Evolutionary conservation across 2,888 invertebrate species (phyloP).

Genomic region (Sacculina carcini): DNA sequence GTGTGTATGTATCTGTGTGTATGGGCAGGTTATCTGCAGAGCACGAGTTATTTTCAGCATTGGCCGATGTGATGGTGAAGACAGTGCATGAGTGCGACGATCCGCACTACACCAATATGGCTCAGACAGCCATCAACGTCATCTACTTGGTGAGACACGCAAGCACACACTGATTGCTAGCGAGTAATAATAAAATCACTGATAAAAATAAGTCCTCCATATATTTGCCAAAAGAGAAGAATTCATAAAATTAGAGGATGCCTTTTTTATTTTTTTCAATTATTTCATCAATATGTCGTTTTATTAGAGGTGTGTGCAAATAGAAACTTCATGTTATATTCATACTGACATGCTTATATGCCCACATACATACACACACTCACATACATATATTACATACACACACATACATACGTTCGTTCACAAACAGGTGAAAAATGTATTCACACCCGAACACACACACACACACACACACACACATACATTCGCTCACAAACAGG

Average conservation of each 20-base stretch:
- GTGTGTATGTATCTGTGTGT: background rate
- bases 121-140: slow-evolving; percentile 29
- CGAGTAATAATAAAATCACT: no score
- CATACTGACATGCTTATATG: background rate
- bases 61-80: slow-evolving; percentile 25
- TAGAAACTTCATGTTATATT: background rate
- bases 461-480: no score
- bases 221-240: no score
- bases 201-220: no score
- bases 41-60: slow-evolving; percentile 27
- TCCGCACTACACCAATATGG: slow-evolving; percentile 29
- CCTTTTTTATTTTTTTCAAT: no score
- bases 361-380: background rate
- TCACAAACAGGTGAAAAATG: no score
- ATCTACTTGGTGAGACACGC: slow-evolving; percentile 27
- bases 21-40: slow-evolving; percentile 23
- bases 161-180: slow-evolving; percentile 21
- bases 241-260: no score
- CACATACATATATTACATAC: background rate
- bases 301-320: no score
- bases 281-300: no score
- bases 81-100: slow-evolving; percentile 23
- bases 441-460: no score
- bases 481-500: no score
- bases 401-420: slow-evolving; percentile 4